Percentiles rank a stretch among this genome's conserved stretches.
phyloP scores from a whole-genome alignment of 2,888 invertebrate species.

The Phalangium opilio region DNA sequence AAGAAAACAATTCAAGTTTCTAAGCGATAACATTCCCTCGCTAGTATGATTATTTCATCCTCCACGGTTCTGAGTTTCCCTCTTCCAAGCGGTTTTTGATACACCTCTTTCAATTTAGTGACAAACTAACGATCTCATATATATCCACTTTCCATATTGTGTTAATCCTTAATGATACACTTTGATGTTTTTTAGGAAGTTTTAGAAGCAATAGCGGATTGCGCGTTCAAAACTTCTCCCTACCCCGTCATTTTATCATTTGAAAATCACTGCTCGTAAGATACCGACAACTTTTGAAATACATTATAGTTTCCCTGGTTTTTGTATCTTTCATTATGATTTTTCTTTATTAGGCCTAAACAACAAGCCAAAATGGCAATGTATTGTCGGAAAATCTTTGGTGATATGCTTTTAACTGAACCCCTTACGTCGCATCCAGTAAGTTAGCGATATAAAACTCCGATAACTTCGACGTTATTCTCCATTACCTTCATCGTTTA shows the following conservation, averaged over 20 bases:
- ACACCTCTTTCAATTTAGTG: no score
- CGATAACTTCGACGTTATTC: no score
- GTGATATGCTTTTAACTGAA: slow-evolving; percentile 76
- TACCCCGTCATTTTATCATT: slow-evolving; percentile 90
- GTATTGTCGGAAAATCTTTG: slow-evolving; percentile 88
- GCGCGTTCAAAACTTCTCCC: slow-evolving; percentile 96
- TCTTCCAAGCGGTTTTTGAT: no score
- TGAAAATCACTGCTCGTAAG: slow-evolving; percentile 73
- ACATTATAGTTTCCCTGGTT: neutral
- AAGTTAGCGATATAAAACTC: slow-evolving; percentile 20
- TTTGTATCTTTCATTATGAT: neutral
- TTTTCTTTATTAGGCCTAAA: slow-evolving; percentile 47
- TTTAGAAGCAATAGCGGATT: slow-evolving; percentile 89
- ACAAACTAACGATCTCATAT: no score
- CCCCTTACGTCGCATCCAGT: slow-evolving; percentile 71
- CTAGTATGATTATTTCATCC: no score
- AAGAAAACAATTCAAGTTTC: no score
- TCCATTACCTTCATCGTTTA: neutral
- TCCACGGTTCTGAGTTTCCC: no score
- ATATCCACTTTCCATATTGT: no score
- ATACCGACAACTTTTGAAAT: slow-evolving; percentile 13
- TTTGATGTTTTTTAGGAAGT: slow-evolving; percentile 59
- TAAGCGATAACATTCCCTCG: no score
- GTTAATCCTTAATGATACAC: no score
- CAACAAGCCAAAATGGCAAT: slow-evolving; percentile 95